These are phyloP conservation scores for Sinosuthora webbiana DNA, from an alignment of 2,113 vertebrate genomes.

Conservation along the genomic window DNA sequence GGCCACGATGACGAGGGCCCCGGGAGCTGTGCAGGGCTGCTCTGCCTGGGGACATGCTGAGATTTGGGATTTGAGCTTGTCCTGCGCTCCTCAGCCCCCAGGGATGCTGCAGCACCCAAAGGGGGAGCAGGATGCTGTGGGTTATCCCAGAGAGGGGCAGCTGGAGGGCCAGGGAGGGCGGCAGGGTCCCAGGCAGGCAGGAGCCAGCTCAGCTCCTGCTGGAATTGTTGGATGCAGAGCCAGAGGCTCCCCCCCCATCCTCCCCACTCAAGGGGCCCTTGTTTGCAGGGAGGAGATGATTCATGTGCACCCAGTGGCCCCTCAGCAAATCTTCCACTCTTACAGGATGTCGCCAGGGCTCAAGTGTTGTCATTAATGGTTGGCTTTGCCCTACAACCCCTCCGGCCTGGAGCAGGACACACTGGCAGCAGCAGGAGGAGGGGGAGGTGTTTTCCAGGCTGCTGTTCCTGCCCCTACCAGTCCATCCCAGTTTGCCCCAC, in stretches of 20 bases:
- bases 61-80: fast-evolving
- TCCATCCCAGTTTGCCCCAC: not conserved
- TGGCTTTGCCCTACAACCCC: slow-evolving; percentile 6
- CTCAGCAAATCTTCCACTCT: slow-evolving; percentile 55
- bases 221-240: not conserved
- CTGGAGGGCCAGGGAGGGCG: not conserved
- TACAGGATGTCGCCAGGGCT: not conserved
- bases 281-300: slow-evolving; percentile 58
- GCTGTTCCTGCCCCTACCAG: not conserved
- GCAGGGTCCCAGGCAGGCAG: not conserved
- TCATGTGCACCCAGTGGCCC: slow-evolving; percentile 17
- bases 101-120: fast-evolving
- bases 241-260: not conserved
- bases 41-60: not conserved
- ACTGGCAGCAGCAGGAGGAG: not conserved
- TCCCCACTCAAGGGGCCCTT: slow-evolving; percentile 53
- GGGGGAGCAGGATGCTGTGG: not conserved
- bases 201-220: not conserved
- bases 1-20: not conserved
- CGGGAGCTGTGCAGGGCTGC: not conserved
- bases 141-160: not conserved
- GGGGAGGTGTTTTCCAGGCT: not conserved
- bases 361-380: slow-evolving; percentile 1
- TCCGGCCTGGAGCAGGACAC: not conserved
- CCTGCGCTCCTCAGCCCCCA: fast-evolving